A percentile compares a stretch with the other conserved stretches of the same genome.
Conservation (phyloP, 2,113 vertebrate genomes). For the Vidua macroura region DNA sequence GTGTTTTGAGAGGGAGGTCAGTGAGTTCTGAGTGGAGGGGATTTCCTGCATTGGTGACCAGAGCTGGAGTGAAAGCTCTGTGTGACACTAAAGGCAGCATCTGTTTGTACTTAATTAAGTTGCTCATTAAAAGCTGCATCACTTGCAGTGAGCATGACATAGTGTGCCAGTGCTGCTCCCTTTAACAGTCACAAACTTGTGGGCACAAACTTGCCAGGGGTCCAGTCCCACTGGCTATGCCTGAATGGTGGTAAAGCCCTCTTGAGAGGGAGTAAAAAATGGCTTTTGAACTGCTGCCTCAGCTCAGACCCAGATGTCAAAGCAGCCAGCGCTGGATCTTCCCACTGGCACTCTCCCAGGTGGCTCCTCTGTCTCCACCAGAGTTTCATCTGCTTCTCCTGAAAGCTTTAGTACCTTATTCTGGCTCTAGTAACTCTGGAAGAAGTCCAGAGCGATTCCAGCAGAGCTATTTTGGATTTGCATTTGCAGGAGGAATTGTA, state of each 20-base stretch:
- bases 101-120: slow-evolving; percentile 5
- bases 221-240: neutral
- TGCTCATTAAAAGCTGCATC: slow-evolving; percentile 26
- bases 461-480: slow-evolving; percentile 34
- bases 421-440: slow-evolving; percentile 24
- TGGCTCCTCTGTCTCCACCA: neutral
- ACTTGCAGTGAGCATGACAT: neutral
- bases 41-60: neutral
- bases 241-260: neutral
- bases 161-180: neutral
- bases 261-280: neutral
- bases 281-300: neutral
- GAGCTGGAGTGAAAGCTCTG: neutral
- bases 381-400: slow-evolving; percentile 17
- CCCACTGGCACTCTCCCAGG: neutral
- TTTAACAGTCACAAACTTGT: neutral
- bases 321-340: neutral
- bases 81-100: neutral
- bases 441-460: neutral
- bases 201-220: neutral
- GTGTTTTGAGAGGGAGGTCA: slow-evolving; percentile 5
- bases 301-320: neutral
- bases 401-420: slow-evolving; percentile 12
- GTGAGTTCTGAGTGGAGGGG: neutral
- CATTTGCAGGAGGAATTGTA: slow-evolving; percentile 1